A percentile compares a stretch with the other conserved stretches of the same genome.
These are phyloP conservation scores for Orbicella faveolata DNA, from an alignment of 64 coral and sea anemone species.

Conservation along the genomic window DNA sequence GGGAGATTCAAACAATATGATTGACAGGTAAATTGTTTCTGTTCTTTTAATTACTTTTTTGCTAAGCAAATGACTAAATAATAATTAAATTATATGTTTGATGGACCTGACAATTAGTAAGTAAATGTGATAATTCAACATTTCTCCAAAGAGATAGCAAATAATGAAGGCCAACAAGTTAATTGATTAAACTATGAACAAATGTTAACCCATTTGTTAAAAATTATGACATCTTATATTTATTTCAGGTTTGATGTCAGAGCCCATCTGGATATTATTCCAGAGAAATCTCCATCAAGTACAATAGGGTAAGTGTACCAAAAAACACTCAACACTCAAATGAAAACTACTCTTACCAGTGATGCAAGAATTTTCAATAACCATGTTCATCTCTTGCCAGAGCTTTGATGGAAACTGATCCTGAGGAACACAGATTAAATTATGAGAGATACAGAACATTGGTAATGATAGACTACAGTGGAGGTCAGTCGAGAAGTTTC, in stretches of 20 bases:
- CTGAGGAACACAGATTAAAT: conserved; percentile 92
- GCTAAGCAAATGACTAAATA: no score
- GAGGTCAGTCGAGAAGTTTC: conserved; percentile 53
- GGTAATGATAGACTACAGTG: conserved; percentile 93
- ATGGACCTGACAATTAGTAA: no score
- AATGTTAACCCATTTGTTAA: not conserved
- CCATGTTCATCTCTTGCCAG: conserved; percentile 2
- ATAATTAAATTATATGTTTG: no score
- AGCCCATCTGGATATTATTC: conserved; percentile 90
- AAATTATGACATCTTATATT: not conserved
- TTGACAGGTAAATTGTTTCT: conserved; percentile 82
- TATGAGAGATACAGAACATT: conserved; percentile 97
- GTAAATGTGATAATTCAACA: no score
- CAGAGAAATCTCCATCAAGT: conserved; percentile 42
- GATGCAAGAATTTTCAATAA: no score
- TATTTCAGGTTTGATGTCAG: conserved; percentile 89
- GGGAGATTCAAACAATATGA: conserved; percentile 87
- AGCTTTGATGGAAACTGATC: conserved; percentile 82
- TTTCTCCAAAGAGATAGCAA: not conserved
- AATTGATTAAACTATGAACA: not conserved
- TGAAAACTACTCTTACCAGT: no score
- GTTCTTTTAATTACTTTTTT: not conserved
- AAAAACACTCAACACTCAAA: not conserved
- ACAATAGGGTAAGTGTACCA: conserved; percentile 53
- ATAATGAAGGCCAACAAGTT: not conserved